Percentiles rank a stretch among this genome's conserved stretches.
Evolutionary conservation across 2,113 vertebrate genomes (phyloP).

Genomic region (Aleadryas rufinucha): DNA sequence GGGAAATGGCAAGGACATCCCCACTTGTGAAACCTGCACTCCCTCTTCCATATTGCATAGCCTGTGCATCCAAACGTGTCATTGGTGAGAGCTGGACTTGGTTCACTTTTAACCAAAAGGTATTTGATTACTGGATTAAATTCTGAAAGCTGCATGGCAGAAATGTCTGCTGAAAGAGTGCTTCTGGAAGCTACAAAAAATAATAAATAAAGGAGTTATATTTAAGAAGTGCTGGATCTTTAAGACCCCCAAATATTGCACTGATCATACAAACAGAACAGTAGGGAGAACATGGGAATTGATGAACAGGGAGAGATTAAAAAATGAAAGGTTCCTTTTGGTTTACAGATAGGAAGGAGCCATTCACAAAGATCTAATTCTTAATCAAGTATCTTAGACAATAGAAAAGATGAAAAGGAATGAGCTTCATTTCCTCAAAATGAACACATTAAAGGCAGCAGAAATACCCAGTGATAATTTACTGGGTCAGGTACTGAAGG

Average conservation of each 20-base stretch:
- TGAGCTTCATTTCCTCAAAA: neutral
- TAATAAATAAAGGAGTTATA: neutral
- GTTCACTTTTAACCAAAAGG: neutral
- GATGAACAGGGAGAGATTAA: neutral
- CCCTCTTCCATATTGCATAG: neutral
- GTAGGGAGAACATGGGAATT: neutral
- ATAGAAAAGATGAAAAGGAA: neutral
- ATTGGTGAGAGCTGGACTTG: neutral
- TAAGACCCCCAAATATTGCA: neutral
- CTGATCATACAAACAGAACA: neutral
- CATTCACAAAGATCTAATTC: neutral
- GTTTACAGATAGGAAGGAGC: neutral
- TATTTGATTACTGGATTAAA: neutral
- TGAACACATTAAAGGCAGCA: neutral
- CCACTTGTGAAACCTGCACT: neutral
- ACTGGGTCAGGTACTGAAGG: neutral
- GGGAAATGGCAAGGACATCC: neutral
- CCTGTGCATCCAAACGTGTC: neutral
- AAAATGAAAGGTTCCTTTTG: neutral
- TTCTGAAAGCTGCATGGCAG: neutral
- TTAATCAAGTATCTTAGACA: neutral
- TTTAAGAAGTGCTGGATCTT: neutral
- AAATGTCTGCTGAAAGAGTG: neutral
- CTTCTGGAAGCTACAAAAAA: neutral
- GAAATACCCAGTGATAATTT: neutral